Base-by-base conservation (phyloP, 2,888 invertebrate genomes). In the Buathra laborator region DNA sequence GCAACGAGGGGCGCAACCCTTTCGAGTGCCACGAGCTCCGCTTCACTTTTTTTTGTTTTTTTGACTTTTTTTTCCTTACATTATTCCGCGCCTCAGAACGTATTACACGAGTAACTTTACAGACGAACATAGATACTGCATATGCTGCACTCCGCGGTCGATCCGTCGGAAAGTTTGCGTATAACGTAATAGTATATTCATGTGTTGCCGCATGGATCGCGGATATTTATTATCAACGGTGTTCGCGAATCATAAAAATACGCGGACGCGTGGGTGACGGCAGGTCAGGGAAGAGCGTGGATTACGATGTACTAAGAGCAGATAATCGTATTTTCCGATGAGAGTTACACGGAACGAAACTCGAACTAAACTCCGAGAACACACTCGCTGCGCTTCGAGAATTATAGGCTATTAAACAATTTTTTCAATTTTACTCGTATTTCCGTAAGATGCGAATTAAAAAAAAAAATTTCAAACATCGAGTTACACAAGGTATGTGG, bases 221-320 rank as follows among this genome's bases (percentile, higher is more conserved):
- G 48, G 67, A 72, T 74, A 83, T 83, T 78, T 74, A 75, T 79
- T 46, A 75, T 56, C 53, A 62, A 19, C 12, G 3, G 44, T 29
- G 19, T 75, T 46, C 59, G 64, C 53, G 14, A 75, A 79, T 75
- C 71, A 37, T 37, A 83, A 83, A 66, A 48, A 32, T 46, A 64
- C 62, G 16, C 56, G 62, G 70, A 83, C 75, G 75, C 79, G 83
- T 80, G 75, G 80, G 83, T 80, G 83, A 84, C 66, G 76, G 83
- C 71, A 84, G 56, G 76, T 62, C 32, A n/a, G 29, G 68, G 37
- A 53, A 68, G 32, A n/a, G 75, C 71, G 83, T 84, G 80, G 83
- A 80, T 80, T 62, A 68, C 46, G 72, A 51, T 16, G 59, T 59
- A 16, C 48, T 66, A 37, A 74, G 56, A 44, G 53, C 43, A 37